Conservation (phyloP, 1,140 invertebrate genomes). For the Mya arenaria region DNA sequence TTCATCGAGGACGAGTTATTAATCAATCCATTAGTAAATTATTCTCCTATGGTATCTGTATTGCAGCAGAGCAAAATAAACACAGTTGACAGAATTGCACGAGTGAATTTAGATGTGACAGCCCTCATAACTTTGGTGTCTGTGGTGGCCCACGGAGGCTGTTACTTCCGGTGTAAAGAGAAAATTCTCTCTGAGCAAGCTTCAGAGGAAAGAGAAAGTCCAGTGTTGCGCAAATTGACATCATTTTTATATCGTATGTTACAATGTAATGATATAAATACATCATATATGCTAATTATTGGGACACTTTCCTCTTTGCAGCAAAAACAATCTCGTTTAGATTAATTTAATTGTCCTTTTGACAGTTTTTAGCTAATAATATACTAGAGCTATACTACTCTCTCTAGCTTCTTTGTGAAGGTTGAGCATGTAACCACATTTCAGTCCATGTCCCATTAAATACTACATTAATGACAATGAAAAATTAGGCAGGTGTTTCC, state of each 20-base stretch:
- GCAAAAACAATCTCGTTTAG: too few species aligned
- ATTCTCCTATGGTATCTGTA: neutral
- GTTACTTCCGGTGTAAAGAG: slow-evolving; percentile 85
- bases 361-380: too few species aligned
- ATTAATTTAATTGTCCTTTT: too few species aligned
- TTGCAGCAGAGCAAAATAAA: neutral
- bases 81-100: slow-evolving; percentile 28
- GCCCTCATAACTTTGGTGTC: slow-evolving; percentile 94
- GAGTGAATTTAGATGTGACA: slow-evolving; percentile 93
- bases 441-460: too few species aligned
- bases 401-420: too few species aligned
- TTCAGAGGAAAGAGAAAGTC: slow-evolving; percentile 87
- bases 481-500: too few species aligned
- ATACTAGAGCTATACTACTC: too few species aligned
- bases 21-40: neutral
- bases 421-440: too few species aligned
- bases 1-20: slow-evolving; percentile 25
- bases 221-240: slow-evolving; percentile 91
- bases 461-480: too few species aligned
- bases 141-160: slow-evolving; percentile 92
- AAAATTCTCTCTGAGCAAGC: slow-evolving; percentile 91
- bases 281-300: too few species aligned
- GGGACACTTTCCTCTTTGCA: too few species aligned
- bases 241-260: slow-evolving; percentile 89
- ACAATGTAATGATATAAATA: too few species aligned